Evolutionary conservation across 2,113 vertebrate species (phyloP).

Genomic region (Nannobrachium achirus): DNA sequence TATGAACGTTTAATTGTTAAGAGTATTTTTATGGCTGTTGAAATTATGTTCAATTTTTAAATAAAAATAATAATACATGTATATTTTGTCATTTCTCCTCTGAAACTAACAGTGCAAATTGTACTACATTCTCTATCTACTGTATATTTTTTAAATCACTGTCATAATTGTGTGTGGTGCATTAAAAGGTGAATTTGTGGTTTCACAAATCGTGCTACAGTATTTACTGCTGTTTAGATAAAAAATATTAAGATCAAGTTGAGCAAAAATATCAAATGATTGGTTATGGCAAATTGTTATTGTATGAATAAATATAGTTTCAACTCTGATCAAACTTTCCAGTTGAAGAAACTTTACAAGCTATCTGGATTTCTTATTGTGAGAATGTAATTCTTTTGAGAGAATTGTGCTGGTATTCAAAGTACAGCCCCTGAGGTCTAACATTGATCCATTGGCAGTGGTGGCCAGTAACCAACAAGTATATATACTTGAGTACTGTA

Average conservation of each 20-base stretch:
- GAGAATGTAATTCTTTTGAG: slow-evolving; percentile 7
- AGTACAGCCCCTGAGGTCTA: slow-evolving; percentile 37
- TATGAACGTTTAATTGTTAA: no score
- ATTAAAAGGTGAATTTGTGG: slow-evolving; percentile 14
- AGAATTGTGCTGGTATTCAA: slow-evolving; percentile 16
- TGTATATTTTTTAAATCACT: slow-evolving; percentile 11
- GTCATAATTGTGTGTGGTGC: slow-evolving; percentile 17
- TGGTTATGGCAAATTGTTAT: background rate
- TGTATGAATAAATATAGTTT: slow-evolving; percentile 3
- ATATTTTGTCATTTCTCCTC: slow-evolving; percentile 33
- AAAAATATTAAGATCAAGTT: slow-evolving; percentile 53
- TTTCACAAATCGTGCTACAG: slow-evolving; percentile 21
- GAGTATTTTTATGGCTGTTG: background rate
- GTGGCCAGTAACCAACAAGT: no score
- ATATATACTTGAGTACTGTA: no score
- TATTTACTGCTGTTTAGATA: slow-evolving; percentile 40
- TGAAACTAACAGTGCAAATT: slow-evolving; percentile 64
- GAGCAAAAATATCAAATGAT: slow-evolving; percentile 22
- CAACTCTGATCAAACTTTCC: slow-evolving; percentile 17
- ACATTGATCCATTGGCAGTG: slow-evolving; percentile 55
- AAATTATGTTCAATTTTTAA: background rate
- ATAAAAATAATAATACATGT: background rate
- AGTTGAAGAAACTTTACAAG: background rate
- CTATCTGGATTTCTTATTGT: slow-evolving; percentile 35
- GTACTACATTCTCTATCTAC: slow-evolving; percentile 36